Evolutionary conservation across 2,113 vertebrate genomes (phyloP), one percentile per base, ranked within the genome.

Genomic region (Eubucco bourcierii): DNA sequence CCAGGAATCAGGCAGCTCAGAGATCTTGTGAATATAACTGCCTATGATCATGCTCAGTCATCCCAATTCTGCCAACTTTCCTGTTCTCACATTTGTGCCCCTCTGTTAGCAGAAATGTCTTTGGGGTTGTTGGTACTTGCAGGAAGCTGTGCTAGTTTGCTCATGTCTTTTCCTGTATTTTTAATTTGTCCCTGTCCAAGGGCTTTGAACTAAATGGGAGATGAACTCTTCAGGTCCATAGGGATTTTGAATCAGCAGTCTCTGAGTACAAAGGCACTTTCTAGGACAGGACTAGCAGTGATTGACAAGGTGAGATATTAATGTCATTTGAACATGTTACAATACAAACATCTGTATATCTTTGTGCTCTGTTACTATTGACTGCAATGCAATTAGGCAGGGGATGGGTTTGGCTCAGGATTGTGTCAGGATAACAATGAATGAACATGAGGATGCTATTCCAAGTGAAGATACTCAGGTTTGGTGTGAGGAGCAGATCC

Each of bases 1-100:
- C 95, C 93, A 95, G 76, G 78, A 94, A 74, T 82, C 0, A 3
- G 70, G 83, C 75, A 84, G 78, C 91, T 91, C 80, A 20, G 87
- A 93, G 88, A 88, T 91, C 92, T 74, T 92, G 73, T 80, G 91
- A 71, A 95, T 88, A 85, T 47, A 59, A 27, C 60, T 80, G 70
- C 77, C 80, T 80, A 1, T 27, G 52, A 83, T 77, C 72, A 21
- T 39, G 33, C 81, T 90, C 89, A 61, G n/a, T 31, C 68, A 28
- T 75, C 58, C 68, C 64, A 66, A 66, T 73, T 81, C 34, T 81
- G 84, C 82, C 85, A 91, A 1, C 59, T 79, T 86, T 5, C 65
- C 68, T 72, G 33, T 83, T 94, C 83, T 76, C 85, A 65, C 53
- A 50, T 75, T 55, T 4, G 1, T 90, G 80, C 41, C 70, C 90